phyloP scores from a whole-genome alignment of 2,888 invertebrate genomes.

The Odontocerum albicorne region DNA sequence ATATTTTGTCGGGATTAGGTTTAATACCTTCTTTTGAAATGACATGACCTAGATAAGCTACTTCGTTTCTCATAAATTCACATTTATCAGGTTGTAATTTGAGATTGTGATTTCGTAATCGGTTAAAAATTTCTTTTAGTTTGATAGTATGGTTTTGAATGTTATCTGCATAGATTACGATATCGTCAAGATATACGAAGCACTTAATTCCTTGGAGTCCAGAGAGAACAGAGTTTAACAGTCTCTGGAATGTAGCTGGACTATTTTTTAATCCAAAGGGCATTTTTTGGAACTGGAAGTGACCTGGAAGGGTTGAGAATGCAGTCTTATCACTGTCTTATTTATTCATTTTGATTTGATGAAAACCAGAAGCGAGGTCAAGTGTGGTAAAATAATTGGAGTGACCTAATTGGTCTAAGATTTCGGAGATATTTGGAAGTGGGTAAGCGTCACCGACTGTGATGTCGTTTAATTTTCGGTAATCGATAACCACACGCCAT shows the following conservation, averaged over 20 bases:
- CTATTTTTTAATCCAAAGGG: constrained; percentile 46
- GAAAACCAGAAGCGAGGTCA: too few relatives aligned
- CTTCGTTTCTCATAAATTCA: constrained; percentile 38
- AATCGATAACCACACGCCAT: too few relatives aligned
- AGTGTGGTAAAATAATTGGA: too few relatives aligned
- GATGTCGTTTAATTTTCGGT: too few relatives aligned
- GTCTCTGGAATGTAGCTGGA: constrained; percentile 44
- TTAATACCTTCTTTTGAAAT: constrained; percentile 38
- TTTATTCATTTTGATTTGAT: too few relatives aligned
- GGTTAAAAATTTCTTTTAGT: constrained; percentile 27
- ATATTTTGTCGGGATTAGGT: constrained; percentile 36
- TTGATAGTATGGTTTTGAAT: constrained; percentile 35
- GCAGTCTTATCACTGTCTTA: constrained; percentile 43
- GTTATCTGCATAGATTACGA: constrained; percentile 39
- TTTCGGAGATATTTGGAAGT: too few relatives aligned
- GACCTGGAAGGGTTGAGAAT: constrained; percentile 41
- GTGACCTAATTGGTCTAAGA: too few relatives aligned
- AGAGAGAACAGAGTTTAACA: constrained; percentile 43
- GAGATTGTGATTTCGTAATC: constrained; percentile 31
- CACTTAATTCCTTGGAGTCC: constrained; percentile 41
- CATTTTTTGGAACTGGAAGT: constrained; percentile 42
- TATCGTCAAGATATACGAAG: constrained; percentile 42
- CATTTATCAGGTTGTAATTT: constrained; percentile 39
- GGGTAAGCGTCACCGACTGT: too few relatives aligned
- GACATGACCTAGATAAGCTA: constrained; percentile 40